These are phyloP conservation scores for Tiphia femorata DNA, from an alignment of 2,888 invertebrate genomes.

Conservation along the genomic window DNA sequence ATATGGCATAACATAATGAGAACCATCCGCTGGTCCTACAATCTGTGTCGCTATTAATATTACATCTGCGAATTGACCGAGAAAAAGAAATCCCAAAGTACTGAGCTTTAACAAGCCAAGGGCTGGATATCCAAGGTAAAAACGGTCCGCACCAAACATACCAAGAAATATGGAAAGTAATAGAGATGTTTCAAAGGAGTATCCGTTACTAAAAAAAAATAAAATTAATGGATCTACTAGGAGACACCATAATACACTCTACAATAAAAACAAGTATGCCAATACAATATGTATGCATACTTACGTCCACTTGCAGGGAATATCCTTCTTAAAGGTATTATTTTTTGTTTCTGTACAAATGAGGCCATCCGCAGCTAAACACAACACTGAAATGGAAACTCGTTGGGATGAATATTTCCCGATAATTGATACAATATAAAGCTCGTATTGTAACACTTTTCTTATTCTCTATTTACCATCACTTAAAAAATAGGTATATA, in stretches of 20 bases:
- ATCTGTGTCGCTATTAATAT: constrained; percentile 95
- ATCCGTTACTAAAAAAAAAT: constrained; percentile 90
- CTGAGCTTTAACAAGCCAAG: constrained; percentile 95
- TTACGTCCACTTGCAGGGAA: constrained; percentile 96
- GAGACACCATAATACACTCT: neutral
- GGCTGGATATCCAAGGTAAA: constrained; percentile 98
- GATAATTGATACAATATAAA: neutral
- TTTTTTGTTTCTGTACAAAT: constrained; percentile 85
- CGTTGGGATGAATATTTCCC: neutral
- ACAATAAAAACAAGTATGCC: constrained; percentile 1
- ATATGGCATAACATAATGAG: constrained; percentile 92
- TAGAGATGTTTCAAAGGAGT: constrained; percentile 91
- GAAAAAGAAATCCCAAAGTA: constrained; percentile 95
- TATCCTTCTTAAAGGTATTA: constrained; percentile 83
- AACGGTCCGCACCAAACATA: constrained; percentile 97
- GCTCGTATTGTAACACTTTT: neutral
- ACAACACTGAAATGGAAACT: constrained; percentile 74
- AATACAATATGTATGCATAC: constrained; percentile 64
- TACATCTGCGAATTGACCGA: constrained; percentile 95
- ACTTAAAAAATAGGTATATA: neutral
- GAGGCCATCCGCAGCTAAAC: constrained; percentile 86
- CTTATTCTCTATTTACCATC: neutral
- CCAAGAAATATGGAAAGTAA: constrained; percentile 96
- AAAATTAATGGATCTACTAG: neutral
- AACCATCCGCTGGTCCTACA: constrained; percentile 95